Conservation (phyloP, 2,113 vertebrate genomes). For the Saccopteryx leptura region DNA sequence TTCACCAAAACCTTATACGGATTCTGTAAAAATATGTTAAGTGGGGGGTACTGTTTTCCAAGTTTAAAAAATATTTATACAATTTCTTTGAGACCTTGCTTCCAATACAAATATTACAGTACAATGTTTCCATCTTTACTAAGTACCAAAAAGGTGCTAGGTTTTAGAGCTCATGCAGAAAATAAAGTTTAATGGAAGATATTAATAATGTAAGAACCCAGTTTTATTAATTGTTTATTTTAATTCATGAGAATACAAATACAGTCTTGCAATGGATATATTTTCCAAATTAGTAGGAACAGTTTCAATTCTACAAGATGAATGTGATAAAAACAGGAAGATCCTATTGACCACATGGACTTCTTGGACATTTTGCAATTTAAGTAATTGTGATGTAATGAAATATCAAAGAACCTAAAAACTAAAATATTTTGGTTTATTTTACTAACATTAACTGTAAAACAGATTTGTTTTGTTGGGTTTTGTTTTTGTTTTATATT, state of each 20-base stretch:
- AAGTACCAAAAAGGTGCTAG: not conserved
- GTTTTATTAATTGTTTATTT: constrained; percentile 62
- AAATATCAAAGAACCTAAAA: constrained; percentile 54
- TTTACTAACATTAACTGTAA: constrained; percentile 50
- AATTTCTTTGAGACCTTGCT: constrained; percentile 15
- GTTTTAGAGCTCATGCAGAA: not conserved
- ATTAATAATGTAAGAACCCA: not conserved
- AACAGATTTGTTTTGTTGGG: constrained; percentile 34
- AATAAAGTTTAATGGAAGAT: not conserved
- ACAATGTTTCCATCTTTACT: constrained; percentile 22
- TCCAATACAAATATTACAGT: not conserved
- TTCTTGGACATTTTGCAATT: constrained; percentile 48
- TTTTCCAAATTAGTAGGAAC: constrained; percentile 49
- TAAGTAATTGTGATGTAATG: constrained; percentile 56
- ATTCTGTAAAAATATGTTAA: not conserved
- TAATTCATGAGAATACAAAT: constrained; percentile 30
- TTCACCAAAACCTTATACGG: not conserved
- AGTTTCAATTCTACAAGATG: constrained; percentile 24
- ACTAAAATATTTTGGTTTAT: constrained; percentile 39
- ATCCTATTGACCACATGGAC: not conserved
- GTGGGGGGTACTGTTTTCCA: not conserved
- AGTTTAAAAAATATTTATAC: not conserved
- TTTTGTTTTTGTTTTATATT: constrained; percentile 69
- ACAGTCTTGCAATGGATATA: not conserved
- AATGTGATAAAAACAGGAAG: constrained; percentile 28